Base-by-base conservation (phyloP, 2,113 vertebrate species). In the Corvus hawaiiensis region DNA sequence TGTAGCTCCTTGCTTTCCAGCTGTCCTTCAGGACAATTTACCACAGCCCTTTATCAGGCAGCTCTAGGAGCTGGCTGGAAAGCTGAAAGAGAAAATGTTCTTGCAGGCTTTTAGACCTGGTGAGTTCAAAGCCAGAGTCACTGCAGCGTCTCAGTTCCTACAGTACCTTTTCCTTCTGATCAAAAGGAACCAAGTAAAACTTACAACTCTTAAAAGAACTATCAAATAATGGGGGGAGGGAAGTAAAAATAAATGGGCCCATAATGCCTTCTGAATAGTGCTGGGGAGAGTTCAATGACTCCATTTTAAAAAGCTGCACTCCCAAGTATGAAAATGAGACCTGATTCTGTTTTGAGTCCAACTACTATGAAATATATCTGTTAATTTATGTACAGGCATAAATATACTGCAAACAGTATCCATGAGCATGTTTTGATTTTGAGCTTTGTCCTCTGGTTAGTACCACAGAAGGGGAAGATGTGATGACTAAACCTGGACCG, bases 51-150 rank as follows among this genome's bases (percentile, higher is more conserved):
- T 97, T 91, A 96, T 88, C 91, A 93, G 58, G 13, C 63, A 92
- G 64, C 72, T 62, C 73, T 63, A 32, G 6, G 63, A 94, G 91
- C 71, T 16, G 15, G 81, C 71, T 39, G 10, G 76, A 94, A 92
- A 92, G 89, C 84, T 37, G 91, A 87, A 97, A 94, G 93, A 62
- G 83, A 93, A 94, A 95, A 97, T 96, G 90, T 96, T 96, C 97
- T 97, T 94, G 96, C 84, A 96, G 96, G 93, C 97, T 97, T 97
- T 97, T 96, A 97, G 96, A 96, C 97, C 97, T 97, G 97, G 97
- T 90, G 97, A 97, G 97, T 97, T 97, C 97, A 97, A 97, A 97
- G 97, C 61, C 82, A 87, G 89, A 93, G 81, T 27, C 91, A 93
- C 85, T 66, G 73, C 84, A 72, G 84, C 3, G 33, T 67, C 95